phyloP scores from a whole-genome alignment of 2,888 invertebrate genomes.

The Galeruca laticollis region DNA sequence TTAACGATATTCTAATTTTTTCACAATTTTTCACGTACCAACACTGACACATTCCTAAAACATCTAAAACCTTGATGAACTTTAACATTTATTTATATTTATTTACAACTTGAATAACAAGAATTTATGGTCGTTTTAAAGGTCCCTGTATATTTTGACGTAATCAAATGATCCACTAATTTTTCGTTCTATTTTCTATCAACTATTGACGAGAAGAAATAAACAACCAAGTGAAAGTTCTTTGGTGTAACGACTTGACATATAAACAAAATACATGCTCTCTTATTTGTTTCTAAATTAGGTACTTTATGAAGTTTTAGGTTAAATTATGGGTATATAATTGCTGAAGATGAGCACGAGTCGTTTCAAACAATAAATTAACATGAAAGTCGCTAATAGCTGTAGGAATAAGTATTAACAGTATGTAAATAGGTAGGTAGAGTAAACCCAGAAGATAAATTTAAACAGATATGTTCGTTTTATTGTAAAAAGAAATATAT shows the following conservation, averaged over 20 bases:
- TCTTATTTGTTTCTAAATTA: slow-evolving; percentile 3
- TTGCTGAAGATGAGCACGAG: background rate
- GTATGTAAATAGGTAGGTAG: too few species aligned
- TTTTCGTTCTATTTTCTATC: slow-evolving; percentile 29
- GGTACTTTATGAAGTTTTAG: slow-evolving; percentile 7
- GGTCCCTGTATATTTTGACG: background rate
- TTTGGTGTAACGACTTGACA: slow-evolving; percentile 15
- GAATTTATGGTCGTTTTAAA: too few species aligned
- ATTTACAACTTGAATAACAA: background rate
- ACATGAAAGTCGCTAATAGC: background rate
- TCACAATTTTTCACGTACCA: too few species aligned
- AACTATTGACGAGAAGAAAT: slow-evolving; percentile 19
- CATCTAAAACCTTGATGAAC: too few species aligned
- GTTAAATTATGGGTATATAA: slow-evolving; percentile 9
- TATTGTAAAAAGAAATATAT: too few species aligned
- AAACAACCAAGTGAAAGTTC: slow-evolving; percentile 32
- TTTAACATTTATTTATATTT: background rate
- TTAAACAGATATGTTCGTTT: too few species aligned
- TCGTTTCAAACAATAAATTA: background rate
- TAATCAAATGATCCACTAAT: slow-evolving; percentile 17
- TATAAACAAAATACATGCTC: slow-evolving; percentile 1
- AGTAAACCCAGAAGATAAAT: too few species aligned
- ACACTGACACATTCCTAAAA: too few species aligned
- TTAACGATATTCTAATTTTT: too few species aligned
- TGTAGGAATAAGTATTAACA: background rate